Base-by-base conservation (phyloP, 2,113 vertebrate genomes). In the mouse (Mus musculus) region DNA sequence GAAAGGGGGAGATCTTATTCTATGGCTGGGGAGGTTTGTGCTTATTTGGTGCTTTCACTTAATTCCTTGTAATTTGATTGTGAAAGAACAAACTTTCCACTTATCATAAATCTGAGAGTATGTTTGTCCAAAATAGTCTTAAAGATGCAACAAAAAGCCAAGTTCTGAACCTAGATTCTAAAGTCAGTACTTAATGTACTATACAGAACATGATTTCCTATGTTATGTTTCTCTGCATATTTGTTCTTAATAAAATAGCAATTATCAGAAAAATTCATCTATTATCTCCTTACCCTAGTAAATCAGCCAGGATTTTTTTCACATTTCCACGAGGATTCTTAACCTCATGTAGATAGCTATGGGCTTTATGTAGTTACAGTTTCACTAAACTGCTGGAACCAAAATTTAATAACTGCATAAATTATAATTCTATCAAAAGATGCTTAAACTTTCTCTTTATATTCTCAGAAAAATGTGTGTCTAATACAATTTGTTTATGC, bases 31-130 rank as follows among this genome's bases (percentile, higher is more conserved):
- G 52, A 14, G 28, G 80, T 95, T 95, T 86, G 63, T 1, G 90
- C 16, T 39, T 61, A 89, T 78, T 19, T 20, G 26, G 20, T 36
- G n/a, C 16, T 39, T 85, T 49, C 5, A 30, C 77, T 90, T 90
- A 42, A 73, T 77, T 93, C 82, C 13, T 42, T 61, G 95, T 89
- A 42, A 59, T 90, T 69, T 95, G 30, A 14, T 78, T 96, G 75
- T 26, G 75, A 52, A 0, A 90, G 52, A 80, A 77, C 12, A 42
- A 10, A 28, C 39, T 82, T 96, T 96, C 13, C 26, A 80, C 6
- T 59, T 4, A 95, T 30, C 14, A 76, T 17, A 6, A 6, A 11
- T 91, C 33, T 63, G 2, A 81, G 19, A 87, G 26, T 1, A 87
- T 30, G 12, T 81, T 54, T 73, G 19, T 33, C 30, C 71, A 26